phyloP scores from a whole-genome alignment of 2,888 invertebrate genomes.

The Caenorhabditis sulstoni region DNA sequence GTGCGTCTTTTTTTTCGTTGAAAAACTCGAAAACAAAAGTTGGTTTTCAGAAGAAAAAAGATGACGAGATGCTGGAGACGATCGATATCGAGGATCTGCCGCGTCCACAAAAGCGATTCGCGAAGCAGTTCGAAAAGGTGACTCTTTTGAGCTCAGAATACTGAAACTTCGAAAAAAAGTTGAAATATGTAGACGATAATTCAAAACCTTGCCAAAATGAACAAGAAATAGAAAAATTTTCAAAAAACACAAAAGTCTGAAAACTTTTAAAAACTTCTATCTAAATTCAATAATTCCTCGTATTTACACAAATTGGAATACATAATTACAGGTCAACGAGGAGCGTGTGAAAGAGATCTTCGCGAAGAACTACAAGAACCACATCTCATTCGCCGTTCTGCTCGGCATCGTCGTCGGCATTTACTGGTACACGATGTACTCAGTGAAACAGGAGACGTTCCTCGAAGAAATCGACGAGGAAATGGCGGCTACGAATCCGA shows the following conservation, averaged over 20 bases:
- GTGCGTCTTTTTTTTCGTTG: conserved; percentile 30
- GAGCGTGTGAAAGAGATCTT: conserved; percentile 78
- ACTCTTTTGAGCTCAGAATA: neutral
- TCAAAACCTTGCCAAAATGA: too few species aligned
- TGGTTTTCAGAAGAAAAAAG: conserved; percentile 66
- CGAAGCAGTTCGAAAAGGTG: conserved; percentile 78
- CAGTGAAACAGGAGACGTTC: conserved; percentile 93
- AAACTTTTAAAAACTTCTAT: too few species aligned
- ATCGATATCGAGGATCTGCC: conserved; percentile 78
- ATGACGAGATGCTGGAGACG: conserved; percentile 76
- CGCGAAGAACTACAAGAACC: conserved; percentile 77
- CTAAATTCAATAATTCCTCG: too few species aligned
- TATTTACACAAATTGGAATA: too few species aligned
- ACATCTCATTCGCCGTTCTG: conserved; percentile 66
- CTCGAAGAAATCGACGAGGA: conserved; percentile 91
- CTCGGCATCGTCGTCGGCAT: conserved; percentile 84
- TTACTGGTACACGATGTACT: conserved; percentile 89
- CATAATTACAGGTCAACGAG: conserved; percentile 75
- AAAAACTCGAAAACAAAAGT: neutral
- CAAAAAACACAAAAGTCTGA: too few species aligned
- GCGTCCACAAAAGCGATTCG: conserved; percentile 77
- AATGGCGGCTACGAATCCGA: conserved; percentile 73
- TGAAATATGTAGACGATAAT: too few species aligned
- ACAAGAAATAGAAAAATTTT: too few species aligned
- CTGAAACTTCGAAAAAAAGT: conserved; percentile 6